Evolutionary conservation across 1,140 invertebrate genomes (phyloP), one percentile per base, ranked within the genome.

Genomic region (Lepidurus arcticus): DNA sequence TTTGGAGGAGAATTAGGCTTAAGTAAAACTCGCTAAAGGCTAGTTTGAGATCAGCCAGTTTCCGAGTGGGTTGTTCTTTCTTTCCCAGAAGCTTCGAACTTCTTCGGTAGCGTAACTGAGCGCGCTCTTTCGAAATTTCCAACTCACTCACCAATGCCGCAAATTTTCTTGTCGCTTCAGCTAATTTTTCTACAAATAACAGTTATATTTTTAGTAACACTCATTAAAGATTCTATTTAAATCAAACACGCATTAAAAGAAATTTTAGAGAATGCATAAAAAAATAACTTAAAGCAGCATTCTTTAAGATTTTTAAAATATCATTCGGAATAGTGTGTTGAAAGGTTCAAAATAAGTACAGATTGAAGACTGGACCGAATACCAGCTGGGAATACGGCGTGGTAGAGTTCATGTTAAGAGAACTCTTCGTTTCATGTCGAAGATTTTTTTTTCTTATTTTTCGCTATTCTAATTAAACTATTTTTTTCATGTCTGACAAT

Each of bases 11-110:
- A 81, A 99, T 98, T 42, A 99, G 83, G 83, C 95, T 98, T 1
- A 99, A 88, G 85, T 99, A 99, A 86, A 99, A 99, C 88, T 99
- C 98, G 83, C 95, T 98, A 85, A 98, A 99, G 0, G 97, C 98
- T 80, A 99, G 87, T 87, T 99, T 99, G 1, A 99, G 85, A 83
- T 99, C 97, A 81, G 96, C 92, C 7, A 95, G 85, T 87, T 97
- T 98, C 81, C 82, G 83, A 8, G 82, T 81, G 1, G 78, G 75
- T 24, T 78, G 75, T 81, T 42, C 81, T 79, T 10, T 73, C 78
- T 73, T 81, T 79, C n/a, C 77, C 78, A 75, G 76, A 43, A 24
- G 21, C 42, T 73, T 80, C 13, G 53, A 42, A 75, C 75, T 77
- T 42, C 79, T 44, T 53, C 76, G 44, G 26, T 74, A 79, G 75